A percentile compares a stretch with the other conserved stretches of the same genome.
Conservation (phyloP, 37 sponge, comb jelly and placozoan species). For the Aplysina aerophoba region DNA sequence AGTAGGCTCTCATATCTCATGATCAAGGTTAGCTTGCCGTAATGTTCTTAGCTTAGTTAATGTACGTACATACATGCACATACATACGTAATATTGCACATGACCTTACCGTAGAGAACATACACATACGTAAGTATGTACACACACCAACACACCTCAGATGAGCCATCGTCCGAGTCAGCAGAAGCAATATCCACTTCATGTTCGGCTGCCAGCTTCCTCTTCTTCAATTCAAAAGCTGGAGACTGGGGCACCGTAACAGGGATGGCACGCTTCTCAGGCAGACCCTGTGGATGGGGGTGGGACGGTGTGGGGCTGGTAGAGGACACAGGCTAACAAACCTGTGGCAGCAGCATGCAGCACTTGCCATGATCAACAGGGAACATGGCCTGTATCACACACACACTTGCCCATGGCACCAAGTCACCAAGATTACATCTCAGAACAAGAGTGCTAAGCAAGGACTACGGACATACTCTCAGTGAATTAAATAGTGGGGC, state of each 20-base stretch:
- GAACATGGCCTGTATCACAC: background rate
- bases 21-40: too few relatives aligned
- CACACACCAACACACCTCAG: background rate
- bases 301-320: too few relatives aligned
- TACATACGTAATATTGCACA: background rate
- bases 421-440: too few relatives aligned
- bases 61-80: background rate
- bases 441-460: too few relatives aligned
- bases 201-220: constrained; percentile 9
- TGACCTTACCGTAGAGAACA: background rate
- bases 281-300: constrained; percentile 55
- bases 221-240: constrained; percentile 40
- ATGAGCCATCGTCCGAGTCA: background rate
- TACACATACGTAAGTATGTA: background rate
- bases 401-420: too few relatives aligned
- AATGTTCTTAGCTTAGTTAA: too few relatives aligned
- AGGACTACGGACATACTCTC: too few relatives aligned
- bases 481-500: too few relatives aligned
- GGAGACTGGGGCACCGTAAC: constrained; percentile 66
- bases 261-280: constrained; percentile 34
- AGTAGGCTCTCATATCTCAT: too few relatives aligned
- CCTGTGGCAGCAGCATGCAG: too few relatives aligned
- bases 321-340: too few relatives aligned
- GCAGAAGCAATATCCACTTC: background rate
- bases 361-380: background rate